Conservation (phyloP, 2,797 vertebrate genomes). For the Passerculus sandwichensis region DNA sequence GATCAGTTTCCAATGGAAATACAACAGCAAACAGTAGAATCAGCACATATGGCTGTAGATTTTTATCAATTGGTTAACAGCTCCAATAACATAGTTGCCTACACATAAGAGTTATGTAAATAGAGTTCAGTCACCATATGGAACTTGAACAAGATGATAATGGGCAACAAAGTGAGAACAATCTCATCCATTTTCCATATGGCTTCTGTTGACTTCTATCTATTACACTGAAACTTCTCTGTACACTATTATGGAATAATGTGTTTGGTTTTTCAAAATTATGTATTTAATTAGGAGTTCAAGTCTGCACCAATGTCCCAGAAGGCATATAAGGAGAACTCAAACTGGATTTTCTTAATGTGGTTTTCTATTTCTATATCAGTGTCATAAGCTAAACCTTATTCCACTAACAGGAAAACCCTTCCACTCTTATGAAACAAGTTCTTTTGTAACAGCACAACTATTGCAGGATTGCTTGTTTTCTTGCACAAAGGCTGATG, state of each 20-base stretch:
- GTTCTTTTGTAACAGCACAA: background rate
- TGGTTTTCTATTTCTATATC: background rate
- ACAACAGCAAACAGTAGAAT: background rate
- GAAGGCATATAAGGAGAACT: background rate
- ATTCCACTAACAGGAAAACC: background rate
- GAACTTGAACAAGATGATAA: background rate
- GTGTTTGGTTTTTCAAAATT: background rate
- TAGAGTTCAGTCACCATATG: conserved; percentile 33
- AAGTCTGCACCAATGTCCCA: background rate
- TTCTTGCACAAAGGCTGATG: background rate
- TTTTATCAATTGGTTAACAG: conserved; percentile 46
- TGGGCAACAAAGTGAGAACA: conserved; percentile 22
- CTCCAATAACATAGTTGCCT: conserved; percentile 4
- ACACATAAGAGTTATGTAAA: conserved; percentile 32
- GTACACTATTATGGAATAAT: background rate
- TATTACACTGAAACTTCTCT: background rate
- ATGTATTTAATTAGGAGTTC: background rate
- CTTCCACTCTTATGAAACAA: background rate
- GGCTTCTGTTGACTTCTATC: background rate
- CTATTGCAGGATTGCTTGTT: background rate
- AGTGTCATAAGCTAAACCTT: background rate
- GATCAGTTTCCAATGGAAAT: background rate
- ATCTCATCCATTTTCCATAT: conserved; percentile 14
- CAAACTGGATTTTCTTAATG: background rate
- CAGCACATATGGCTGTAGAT: conserved; percentile 19